A percentile compares a stretch with the other conserved stretches of the same genome.
phyloP scores from a whole-genome alignment of 2,797 vertebrate genomes.

The Brotula barbata region DNA sequence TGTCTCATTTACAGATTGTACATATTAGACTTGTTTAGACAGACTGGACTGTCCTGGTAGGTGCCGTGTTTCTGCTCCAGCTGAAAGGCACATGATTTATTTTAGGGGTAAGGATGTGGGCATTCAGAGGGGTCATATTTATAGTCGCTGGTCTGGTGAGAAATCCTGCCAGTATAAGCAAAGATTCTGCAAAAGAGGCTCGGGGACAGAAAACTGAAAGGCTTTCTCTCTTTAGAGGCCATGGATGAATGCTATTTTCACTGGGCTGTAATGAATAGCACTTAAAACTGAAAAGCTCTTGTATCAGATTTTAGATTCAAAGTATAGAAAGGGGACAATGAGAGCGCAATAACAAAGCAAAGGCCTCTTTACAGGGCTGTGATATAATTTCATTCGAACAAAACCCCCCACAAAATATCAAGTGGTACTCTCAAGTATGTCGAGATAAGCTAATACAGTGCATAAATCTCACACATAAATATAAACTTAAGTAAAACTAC shows the following conservation, averaged over 20 bases:
- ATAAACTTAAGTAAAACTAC: background rate
- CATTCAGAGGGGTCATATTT: slow-evolving; percentile 80
- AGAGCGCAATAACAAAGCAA: slow-evolving; percentile 43
- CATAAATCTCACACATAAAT: background rate
- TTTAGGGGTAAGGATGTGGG: slow-evolving; percentile 80
- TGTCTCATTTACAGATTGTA: slow-evolving; percentile 41
- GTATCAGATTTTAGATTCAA: slow-evolving; percentile 57
- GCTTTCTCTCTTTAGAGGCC: slow-evolving; percentile 62
- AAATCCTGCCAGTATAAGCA: slow-evolving; percentile 76
- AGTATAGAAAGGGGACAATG: slow-evolving; percentile 30
- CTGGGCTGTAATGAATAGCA: slow-evolving; percentile 65
- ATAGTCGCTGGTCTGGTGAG: slow-evolving; percentile 73
- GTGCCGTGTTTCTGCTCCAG: slow-evolving; percentile 62
- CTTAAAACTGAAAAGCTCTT: slow-evolving; percentile 59
- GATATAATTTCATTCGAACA: slow-evolving; percentile 16
- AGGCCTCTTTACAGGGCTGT: slow-evolving; percentile 9
- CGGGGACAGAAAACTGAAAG: slow-evolving; percentile 68
- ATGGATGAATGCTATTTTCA: slow-evolving; percentile 69
- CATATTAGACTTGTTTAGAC: slow-evolving; percentile 43
- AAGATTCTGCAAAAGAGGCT: slow-evolving; percentile 65
- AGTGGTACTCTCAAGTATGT: background rate
- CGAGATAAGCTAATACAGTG: slow-evolving; percentile 8
- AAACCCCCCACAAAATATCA: background rate
- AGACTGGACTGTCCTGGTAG: slow-evolving; percentile 55
- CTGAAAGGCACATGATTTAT: slow-evolving; percentile 73